Conservation (phyloP, 2,113 vertebrate genomes). For the Elachura formosa region DNA sequence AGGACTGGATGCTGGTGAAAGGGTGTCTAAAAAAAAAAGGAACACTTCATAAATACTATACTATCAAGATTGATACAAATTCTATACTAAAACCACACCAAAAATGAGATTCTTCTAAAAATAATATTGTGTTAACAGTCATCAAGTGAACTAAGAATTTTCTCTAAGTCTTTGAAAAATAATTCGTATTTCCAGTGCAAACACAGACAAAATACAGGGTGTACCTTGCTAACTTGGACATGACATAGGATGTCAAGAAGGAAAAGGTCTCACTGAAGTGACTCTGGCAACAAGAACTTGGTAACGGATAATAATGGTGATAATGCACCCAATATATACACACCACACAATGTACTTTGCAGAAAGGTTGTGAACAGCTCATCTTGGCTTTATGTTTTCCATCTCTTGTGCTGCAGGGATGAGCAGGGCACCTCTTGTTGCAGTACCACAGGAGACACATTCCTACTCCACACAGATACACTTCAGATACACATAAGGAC, state of each 20-base stretch:
- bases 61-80: background rate
- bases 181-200: background rate
- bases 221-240: background rate
- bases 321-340: background rate
- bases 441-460: background rate
- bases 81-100: background rate
- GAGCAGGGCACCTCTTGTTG: background rate
- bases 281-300: background rate
- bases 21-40: conserved; percentile 75
- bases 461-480: background rate
- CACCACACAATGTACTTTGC: background rate
- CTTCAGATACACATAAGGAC: background rate
- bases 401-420: background rate
- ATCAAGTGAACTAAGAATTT: background rate
- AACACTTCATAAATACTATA: background rate
- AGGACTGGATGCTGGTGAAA: conserved; percentile 92
- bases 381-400: background rate
- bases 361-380: background rate
- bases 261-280: background rate
- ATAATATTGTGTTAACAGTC: background rate
- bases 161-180: background rate
- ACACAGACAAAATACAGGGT: background rate
- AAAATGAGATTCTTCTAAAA: background rate
- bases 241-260: background rate
- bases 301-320: no score